These are phyloP conservation scores for Emydocephalus ijimae DNA, from an alignment of 2,113 vertebrate genomes.

Conservation along the genomic window DNA sequence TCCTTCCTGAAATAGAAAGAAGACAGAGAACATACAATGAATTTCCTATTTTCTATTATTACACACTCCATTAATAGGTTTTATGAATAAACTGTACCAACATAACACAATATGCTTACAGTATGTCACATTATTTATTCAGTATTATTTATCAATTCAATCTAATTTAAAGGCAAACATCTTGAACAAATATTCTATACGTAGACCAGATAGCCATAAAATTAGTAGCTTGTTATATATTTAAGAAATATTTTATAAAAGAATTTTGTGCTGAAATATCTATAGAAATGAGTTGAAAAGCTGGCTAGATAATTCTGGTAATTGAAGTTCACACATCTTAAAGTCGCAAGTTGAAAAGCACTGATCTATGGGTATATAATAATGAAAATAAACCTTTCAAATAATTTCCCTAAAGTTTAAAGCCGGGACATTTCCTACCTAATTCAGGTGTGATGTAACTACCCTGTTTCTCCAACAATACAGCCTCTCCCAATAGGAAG, in stretches of 20 bases:
- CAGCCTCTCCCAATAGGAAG: no score
- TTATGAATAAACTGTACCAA: background rate
- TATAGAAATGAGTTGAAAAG: background rate
- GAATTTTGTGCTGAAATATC: background rate
- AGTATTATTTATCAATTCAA: rapidly evolving
- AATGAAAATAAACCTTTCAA: background rate
- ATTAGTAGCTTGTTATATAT: background rate
- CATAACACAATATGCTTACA: background rate
- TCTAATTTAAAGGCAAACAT: background rate
- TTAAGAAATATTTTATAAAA: background rate
- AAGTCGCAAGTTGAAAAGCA: background rate
- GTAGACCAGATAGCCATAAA: background rate
- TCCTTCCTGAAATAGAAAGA: constrained; percentile 75
- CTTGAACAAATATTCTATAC: background rate
- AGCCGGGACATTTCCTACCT: background rate
- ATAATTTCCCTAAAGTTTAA: background rate
- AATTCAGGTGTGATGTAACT: background rate
- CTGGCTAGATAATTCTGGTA: background rate
- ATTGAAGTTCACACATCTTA: background rate
- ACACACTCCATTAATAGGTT: background rate
- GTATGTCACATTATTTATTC: background rate
- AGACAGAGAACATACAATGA: background rate
- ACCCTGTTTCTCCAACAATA: background rate
- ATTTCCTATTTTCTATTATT: rapidly evolving
- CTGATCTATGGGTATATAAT: background rate